These are phyloP conservation scores for Dascillus cervinus DNA, from an alignment of 2,888 invertebrate species.

Conservation along the genomic window DNA sequence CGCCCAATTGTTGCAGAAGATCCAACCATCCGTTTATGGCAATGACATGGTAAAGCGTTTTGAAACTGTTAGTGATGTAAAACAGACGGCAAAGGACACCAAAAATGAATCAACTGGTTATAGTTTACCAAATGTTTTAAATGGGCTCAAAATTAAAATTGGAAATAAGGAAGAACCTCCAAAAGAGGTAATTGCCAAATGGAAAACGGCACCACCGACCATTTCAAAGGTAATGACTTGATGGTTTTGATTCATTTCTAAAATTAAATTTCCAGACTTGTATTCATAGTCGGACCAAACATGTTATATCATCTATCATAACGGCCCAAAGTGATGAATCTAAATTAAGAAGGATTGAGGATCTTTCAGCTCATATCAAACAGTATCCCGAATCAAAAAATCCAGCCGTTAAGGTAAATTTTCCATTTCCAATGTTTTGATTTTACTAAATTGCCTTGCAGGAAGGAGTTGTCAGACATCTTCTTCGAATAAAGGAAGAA, in stretches of 20 bases:
- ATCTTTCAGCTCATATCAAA: constrained; percentile 63
- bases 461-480: constrained; percentile 61
- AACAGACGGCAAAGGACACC: constrained; percentile 8
- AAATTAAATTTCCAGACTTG: not conserved
- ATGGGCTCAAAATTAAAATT: constrained; percentile 38
- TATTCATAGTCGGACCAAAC: constrained; percentile 47
- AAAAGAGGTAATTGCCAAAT: constrained; percentile 39
- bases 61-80: constrained; percentile 7
- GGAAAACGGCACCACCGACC: constrained; percentile 38
- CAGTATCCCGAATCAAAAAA: constrained; percentile 66
- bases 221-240: constrained; percentile 28
- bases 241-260: not conserved
- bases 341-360: constrained; percentile 55
- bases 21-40: constrained; percentile 39
- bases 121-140: constrained; percentile 40
- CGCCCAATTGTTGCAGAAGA: constrained; percentile 44
- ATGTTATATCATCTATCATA: constrained; percentile 56
- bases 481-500: constrained; percentile 50
- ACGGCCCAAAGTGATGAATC: constrained; percentile 51
- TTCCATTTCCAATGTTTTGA: constrained; percentile 2
- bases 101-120: constrained; percentile 18
- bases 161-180: constrained; percentile 27
- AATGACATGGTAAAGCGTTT: constrained; percentile 30
- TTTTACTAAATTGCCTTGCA: constrained; percentile 30
- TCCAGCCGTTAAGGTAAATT: constrained; percentile 61